These are phyloP conservation scores for Drosophila aff. DNA, from an alignment of 1,140 invertebrate genomes.

Conservation along the genomic window DNA sequence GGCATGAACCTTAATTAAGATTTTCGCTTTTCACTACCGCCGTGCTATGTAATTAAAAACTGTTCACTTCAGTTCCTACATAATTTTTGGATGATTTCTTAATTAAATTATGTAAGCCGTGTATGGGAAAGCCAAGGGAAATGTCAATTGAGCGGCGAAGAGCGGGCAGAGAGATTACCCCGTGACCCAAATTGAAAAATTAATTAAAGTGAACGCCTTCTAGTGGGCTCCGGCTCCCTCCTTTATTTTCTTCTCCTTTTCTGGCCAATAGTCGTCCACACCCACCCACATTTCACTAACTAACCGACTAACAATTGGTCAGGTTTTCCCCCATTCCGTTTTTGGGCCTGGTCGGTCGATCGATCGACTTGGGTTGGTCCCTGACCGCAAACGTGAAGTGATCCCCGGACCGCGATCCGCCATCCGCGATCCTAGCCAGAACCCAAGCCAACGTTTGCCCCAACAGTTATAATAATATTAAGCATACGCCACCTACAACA, in stretches of 20 bases:
- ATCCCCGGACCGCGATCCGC: slow-evolving; percentile 15
- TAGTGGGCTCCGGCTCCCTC: slow-evolving; percentile 10
- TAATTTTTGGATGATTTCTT: slow-evolving; percentile 49
- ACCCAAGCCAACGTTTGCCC: slow-evolving; percentile 23
- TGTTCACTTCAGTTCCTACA: slow-evolving; percentile 30
- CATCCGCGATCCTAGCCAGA: slow-evolving; percentile 28
- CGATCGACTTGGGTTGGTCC: slow-evolving; percentile 67
- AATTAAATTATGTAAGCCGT: slow-evolving; percentile 66
- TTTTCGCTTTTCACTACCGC: slow-evolving; percentile 61
- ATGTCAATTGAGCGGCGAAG: slow-evolving; percentile 40
- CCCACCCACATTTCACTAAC: slow-evolving; percentile 79
- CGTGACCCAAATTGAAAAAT: slow-evolving; percentile 75
- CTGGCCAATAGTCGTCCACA: slow-evolving; percentile 38
- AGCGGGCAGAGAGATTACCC: slow-evolving; percentile 27
- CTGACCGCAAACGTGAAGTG: slow-evolving; percentile 75
- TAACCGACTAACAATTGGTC: slow-evolving; percentile 76
- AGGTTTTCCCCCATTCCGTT: slow-evolving; percentile 49
- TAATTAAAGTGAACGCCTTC: slow-evolving; percentile 79
- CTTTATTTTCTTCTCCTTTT: slow-evolving; percentile 22
- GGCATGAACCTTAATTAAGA: slow-evolving; percentile 56
- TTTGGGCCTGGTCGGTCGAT: slow-evolving; percentile 47
- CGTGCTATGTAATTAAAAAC: slow-evolving; percentile 38
- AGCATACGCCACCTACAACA: slow-evolving; percentile 80
- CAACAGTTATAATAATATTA: slow-evolving; percentile 82
- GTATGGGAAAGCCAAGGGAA: slow-evolving; percentile 23